These are phyloP conservation scores for Darevskia nairensis DNA, from an alignment of 2,797 vertebrate species.

Conservation along the genomic window DNA sequence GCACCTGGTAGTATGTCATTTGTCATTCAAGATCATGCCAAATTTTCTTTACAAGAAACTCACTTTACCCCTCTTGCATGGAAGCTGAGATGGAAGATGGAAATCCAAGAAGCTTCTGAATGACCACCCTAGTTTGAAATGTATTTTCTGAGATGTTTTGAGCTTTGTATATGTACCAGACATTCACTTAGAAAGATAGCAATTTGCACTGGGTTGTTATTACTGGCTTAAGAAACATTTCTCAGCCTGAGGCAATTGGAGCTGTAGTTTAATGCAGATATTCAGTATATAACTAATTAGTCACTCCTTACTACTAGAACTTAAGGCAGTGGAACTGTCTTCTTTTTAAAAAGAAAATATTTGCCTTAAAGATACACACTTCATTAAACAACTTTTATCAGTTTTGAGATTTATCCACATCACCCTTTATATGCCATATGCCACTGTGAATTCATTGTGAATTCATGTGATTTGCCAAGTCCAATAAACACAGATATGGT, in stretches of 20 bases:
- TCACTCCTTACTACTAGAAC: not conserved
- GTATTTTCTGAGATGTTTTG: slow-evolving; percentile 44
- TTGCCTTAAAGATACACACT: not conserved
- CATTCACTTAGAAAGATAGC: not conserved
- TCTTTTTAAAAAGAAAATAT: not conserved
- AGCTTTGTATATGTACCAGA: slow-evolving; percentile 27
- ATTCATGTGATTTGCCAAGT: not conserved
- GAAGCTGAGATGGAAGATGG: slow-evolving; percentile 54
- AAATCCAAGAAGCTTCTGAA: slow-evolving; percentile 47
- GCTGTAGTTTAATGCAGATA: slow-evolving; percentile 14
- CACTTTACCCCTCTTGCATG: slow-evolving; percentile 63
- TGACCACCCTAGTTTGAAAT: slow-evolving; percentile 41
- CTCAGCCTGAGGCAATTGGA: slow-evolving; percentile 9
- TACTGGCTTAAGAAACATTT: slow-evolving; percentile 17
- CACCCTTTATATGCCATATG: not conserved
- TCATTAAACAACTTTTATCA: not conserved
- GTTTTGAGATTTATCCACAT: not conserved
- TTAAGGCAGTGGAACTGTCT: not conserved
- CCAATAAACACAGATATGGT: not conserved
- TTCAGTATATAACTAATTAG: slow-evolving; percentile 8
- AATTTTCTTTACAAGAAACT: slow-evolving; percentile 62
- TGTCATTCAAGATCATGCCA: slow-evolving; percentile 69
- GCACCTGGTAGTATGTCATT: slow-evolving; percentile 68
- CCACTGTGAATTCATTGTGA: not conserved
- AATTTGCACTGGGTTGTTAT: slow-evolving; percentile 5